Percentiles rank a stretch among this genome's conserved stretches.
These are phyloP conservation scores for Aleiodes testaceus DNA, from an alignment of 2,888 invertebrate species.

Conservation along the genomic window DNA sequence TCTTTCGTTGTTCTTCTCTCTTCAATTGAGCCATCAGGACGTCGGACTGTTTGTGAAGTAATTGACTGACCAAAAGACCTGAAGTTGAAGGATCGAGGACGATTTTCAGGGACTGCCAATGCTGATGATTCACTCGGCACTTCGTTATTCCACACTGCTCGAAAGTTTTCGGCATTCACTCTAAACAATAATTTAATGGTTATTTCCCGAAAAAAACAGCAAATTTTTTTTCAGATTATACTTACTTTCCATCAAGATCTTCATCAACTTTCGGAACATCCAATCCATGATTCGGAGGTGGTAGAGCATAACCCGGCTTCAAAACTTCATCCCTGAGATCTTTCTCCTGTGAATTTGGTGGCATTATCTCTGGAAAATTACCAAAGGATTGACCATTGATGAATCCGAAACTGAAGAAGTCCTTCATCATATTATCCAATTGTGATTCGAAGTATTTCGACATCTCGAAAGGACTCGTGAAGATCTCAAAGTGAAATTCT, in stretches of 20 bases:
- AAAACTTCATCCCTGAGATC: slow-evolving; percentile 57
- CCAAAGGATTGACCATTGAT: slow-evolving; percentile 41
- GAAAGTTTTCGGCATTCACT: slow-evolving; percentile 59
- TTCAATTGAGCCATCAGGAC: slow-evolving; percentile 77
- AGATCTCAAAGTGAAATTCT: slow-evolving; percentile 74
- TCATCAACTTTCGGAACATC: slow-evolving; percentile 70
- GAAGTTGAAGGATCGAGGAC: slow-evolving; percentile 40
- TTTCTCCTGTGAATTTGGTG: slow-evolving; percentile 44
- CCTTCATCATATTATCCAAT: slow-evolving; percentile 76
- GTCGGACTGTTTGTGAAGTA: slow-evolving; percentile 74
- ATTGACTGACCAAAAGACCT: slow-evolving; percentile 74
- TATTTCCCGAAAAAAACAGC: not conserved
- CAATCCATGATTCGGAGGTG: slow-evolving; percentile 45
- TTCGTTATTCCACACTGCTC: slow-evolving; percentile 60
- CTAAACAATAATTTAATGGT: slow-evolving; percentile 51
- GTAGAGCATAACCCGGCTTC: slow-evolving; percentile 70
- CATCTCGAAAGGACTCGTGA: slow-evolving; percentile 77
- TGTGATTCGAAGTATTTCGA: slow-evolving; percentile 78
- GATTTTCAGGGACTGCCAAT: slow-evolving; percentile 47
- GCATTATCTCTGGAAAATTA: slow-evolving; percentile 44
- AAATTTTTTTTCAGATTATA: slow-evolving; percentile 32
- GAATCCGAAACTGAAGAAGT: slow-evolving; percentile 67
- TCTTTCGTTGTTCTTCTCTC: slow-evolving; percentile 76
- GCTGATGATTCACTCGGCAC: slow-evolving; percentile 57
- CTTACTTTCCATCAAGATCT: slow-evolving; percentile 77